Conservation (phyloP, 2,113 vertebrate genomes). For the Verasper variegatus region DNA sequence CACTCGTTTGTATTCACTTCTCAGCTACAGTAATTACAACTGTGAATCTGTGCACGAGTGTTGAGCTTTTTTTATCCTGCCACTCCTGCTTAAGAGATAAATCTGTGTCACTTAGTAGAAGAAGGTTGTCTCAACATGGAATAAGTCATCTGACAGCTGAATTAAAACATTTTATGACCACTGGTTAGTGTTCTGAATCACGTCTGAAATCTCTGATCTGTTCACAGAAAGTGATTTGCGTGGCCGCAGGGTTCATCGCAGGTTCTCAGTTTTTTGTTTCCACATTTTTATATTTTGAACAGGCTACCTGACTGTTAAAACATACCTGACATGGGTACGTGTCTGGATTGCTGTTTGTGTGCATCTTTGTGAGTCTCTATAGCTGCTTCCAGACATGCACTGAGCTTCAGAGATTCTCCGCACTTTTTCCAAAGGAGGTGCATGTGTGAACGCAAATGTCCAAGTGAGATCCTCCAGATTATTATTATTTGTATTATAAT, state of each 20-base stretch:
- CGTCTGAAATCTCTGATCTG: not conserved
- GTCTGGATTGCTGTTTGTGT: not conserved
- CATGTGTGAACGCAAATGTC: too few species aligned
- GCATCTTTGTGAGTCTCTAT: not conserved
- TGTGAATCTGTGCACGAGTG: not conserved
- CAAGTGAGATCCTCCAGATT: too few species aligned
- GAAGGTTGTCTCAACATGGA: not conserved
- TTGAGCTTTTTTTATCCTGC: not conserved
- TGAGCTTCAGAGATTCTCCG: too few species aligned
- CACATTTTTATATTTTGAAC: too few species aligned
- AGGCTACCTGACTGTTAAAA: too few species aligned
- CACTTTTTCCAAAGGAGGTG: too few species aligned
- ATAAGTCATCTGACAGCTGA: not conserved
- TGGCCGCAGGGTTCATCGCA: too few species aligned
- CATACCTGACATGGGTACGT: too few species aligned
- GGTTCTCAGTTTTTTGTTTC: too few species aligned
- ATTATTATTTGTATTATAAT: too few species aligned
- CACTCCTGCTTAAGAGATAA: not conserved
- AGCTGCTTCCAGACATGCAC: too few species aligned
- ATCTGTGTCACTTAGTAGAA: slow-evolving; percentile 7
- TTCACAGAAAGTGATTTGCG: not conserved
- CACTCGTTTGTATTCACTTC: not conserved
- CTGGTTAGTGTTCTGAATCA: not conserved
- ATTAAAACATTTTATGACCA: not conserved
- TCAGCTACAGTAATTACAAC: slow-evolving; percentile 15